Percentiles rank a stretch among this genome's conserved stretches.
These are phyloP conservation scores for Hirudo medicinalis DNA, from an alignment of 1,140 invertebrate genomes.

Conservation along the genomic window DNA sequence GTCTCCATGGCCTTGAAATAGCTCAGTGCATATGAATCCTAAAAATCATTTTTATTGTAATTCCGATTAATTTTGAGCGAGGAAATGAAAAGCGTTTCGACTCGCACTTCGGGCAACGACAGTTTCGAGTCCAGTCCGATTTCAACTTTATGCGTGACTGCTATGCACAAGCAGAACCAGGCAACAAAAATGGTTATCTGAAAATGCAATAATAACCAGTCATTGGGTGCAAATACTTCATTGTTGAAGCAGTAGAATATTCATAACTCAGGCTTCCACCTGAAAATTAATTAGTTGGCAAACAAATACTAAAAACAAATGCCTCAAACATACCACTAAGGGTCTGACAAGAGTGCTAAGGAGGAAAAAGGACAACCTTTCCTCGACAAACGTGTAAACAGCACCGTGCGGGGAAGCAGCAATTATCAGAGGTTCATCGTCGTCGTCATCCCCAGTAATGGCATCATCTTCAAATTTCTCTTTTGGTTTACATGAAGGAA, in stretches of 20 bases:
- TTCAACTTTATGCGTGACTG: conserved; percentile 67
- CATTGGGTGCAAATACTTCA: neutral
- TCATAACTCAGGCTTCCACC: too few species aligned
- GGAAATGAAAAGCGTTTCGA: too few species aligned
- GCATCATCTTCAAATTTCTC: too few species aligned
- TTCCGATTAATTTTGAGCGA: neutral
- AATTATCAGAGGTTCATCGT: neutral
- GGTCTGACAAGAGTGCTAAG: conserved; percentile 1
- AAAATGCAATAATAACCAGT: neutral
- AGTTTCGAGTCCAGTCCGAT: conserved; percentile 75
- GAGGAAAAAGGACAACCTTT: neutral
- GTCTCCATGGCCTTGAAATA: conserved; percentile 61
- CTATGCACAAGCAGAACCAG: conserved; percentile 74
- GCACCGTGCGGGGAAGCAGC: neutral
- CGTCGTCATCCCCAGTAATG: too few species aligned
- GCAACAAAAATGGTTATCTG: conserved; percentile 59
- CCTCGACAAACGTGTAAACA: neutral
- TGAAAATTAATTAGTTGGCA: too few species aligned
- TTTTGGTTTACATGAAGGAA: neutral
- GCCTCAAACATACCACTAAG: neutral
- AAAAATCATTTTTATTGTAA: conserved; percentile 8
- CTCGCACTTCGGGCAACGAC: conserved; percentile 60
- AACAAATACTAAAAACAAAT: neutral
- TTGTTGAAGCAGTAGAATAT: too few species aligned
- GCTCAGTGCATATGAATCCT: conserved; percentile 69